Evolutionary conservation across 2,888 invertebrate genomes (phyloP), one percentile per base, ranked within the genome.

Genomic region (Anarsia innoxiella): DNA sequence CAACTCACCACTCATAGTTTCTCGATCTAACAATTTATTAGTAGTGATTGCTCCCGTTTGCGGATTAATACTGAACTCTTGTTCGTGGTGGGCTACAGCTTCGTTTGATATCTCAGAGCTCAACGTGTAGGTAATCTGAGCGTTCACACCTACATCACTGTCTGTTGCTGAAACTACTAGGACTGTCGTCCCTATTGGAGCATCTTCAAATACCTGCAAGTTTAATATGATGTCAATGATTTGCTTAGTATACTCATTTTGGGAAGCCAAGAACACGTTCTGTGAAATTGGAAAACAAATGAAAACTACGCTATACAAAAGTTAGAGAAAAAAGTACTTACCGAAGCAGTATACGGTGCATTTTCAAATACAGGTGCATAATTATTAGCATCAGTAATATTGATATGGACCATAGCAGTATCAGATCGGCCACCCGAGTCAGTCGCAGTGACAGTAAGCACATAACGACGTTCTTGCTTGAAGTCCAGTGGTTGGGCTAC

Each of bases 21-120:
- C 99, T 14, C 98, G 86, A 68, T 99, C 98, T 31, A 99, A 74
- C 1, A 88, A 64, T 47, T 91, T 91, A 10, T 93, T 93, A 0
- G 97, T 97, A 0, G 93, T 90, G 23, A 99, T 94, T 1, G 96
- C 96, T 0, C 99, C 99, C 0, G 96, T 97, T 65, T 93, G 93
- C 0, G 94, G 88, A 68, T 99, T 96, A 48, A 99, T 97, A 5
- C 91, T 85, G 67, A 99, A 99, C 48, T 89, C 89, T 50, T 89
- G 89, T 9, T 89, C 89, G 5, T 86, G 84, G 30, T 88, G 89
- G 0, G 88, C 74, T 19, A 88, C 83, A 12, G 91, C 91, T 36
- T 92, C 91, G 57, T 88, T 88, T 5, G 83, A 79, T 41, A 80
- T 75, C 57, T 85, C 86, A 0, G 82, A 77, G 31, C 89, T 90